A percentile compares a stretch with the other conserved stretches of the same genome.
These are phyloP conservation scores for Dyspetes luteomarginatus DNA, from an alignment of 2,888 invertebrate species.

Conservation along the genomic window DNA sequence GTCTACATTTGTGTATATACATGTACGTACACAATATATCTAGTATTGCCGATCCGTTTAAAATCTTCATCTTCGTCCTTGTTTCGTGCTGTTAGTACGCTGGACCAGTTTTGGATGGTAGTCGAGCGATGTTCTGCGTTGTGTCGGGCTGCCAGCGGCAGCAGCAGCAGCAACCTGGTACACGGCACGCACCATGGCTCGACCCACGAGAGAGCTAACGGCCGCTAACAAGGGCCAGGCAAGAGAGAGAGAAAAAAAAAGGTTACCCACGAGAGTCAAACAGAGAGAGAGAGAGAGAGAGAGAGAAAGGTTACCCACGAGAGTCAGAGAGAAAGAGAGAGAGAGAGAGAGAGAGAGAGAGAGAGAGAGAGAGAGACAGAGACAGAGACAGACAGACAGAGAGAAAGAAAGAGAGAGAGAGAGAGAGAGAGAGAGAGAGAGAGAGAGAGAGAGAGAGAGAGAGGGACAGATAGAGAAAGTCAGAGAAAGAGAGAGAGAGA, in stretches of 20 bases:
- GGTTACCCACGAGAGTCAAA: conserved; percentile 24
- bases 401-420: conserved; percentile 35
- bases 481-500: conserved; percentile 47
- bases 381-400: conserved; percentile 23
- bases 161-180: conserved; percentile 25
- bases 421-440: conserved; percentile 53
- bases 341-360: conserved; percentile 36
- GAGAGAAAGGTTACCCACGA: conserved; percentile 27
- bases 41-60: conserved; percentile 22
- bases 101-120: conserved; percentile 53
- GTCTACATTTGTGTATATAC: neutral
- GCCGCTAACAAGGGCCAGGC: conserved; percentile 75
- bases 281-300: conserved; percentile 34
- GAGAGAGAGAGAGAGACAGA: conserved; percentile 53
- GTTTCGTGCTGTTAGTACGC: conserved; percentile 37
- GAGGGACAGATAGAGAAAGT: conserved; percentile 23
- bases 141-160: conserved; percentile 49
- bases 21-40: conserved; percentile 1
- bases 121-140: conserved; percentile 36
- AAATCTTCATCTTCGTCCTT: conserved; percentile 54
- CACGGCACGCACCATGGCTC: conserved; percentile 50
- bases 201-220: conserved; percentile 70
- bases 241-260: conserved; percentile 38
- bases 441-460: conserved; percentile 41
- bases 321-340: conserved; percentile 24